Evolutionary conservation across 2,888 invertebrate genomes (phyloP).

Genomic region (Suillia variegata): DNA sequence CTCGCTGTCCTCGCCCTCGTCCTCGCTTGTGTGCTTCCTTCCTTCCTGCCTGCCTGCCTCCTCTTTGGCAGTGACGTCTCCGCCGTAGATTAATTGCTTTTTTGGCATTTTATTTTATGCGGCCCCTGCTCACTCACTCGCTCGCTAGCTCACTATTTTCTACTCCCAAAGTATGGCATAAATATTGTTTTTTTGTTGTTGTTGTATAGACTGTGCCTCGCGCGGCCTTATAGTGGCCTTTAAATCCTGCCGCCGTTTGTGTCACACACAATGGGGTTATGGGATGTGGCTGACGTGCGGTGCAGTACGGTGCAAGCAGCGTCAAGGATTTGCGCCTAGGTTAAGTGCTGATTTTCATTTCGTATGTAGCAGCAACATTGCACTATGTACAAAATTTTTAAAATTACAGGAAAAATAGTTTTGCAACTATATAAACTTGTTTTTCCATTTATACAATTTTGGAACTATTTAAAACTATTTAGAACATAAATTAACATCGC

Average conservation of each 20-base stretch:
- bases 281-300: not conserved
- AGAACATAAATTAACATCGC: no score
- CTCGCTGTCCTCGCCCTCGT: not conserved
- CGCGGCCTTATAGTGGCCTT: no score
- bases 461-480: no score
- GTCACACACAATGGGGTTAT: not conserved
- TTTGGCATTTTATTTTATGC: conserved; percentile 34
- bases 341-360: conserved; percentile 22
- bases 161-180: conserved; percentile 33
- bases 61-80: conserved; percentile 21
- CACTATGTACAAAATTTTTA: no score
- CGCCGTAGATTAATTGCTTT: conserved; percentile 55
- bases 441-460: no score
- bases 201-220: no score
- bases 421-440: no score
- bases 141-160: not conserved
- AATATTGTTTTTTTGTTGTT: conserved; percentile 34
- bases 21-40: conserved; percentile 13
- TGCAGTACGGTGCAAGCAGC: not conserved
- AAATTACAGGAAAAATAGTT: no score
- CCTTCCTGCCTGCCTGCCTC: conserved; percentile 18
- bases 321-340: conserved; percentile 10
- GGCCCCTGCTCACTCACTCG: no score
- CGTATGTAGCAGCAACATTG: not conserved
- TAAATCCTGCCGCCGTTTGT: conserved; percentile 18